Percentiles rank a stretch among this genome's conserved stretches.
These are phyloP conservation scores for Aphidius ervi DNA, from an alignment of 1,140 invertebrate species.

Conservation along the genomic window DNA sequence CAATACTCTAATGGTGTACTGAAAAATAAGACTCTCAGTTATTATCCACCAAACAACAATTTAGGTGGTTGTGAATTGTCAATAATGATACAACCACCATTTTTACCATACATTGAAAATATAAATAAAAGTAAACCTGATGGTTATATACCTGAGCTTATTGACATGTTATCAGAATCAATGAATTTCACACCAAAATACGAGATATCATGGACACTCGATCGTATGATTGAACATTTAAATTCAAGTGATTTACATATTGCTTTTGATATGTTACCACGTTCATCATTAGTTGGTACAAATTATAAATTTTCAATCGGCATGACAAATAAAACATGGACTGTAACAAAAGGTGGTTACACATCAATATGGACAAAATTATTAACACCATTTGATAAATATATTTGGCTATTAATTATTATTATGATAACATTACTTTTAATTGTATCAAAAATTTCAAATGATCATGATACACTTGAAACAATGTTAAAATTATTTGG, in stretches of 20 bases:
- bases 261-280: conserved; percentile 27
- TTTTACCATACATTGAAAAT: conserved; percentile 24
- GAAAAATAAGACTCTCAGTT: conserved; percentile 4
- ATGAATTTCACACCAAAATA: conserved; percentile 31
- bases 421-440: no score
- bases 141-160: conserved; percentile 25
- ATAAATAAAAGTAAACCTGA: conserved; percentile 19
- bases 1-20: conserved; percentile 22
- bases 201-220: conserved; percentile 18
- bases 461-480: no score
- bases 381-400: no score
- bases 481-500: no score
- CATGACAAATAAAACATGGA: no score
- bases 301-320: no score
- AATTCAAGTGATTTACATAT: conserved; percentile 27
- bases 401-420: no score
- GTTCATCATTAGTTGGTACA: neutral
- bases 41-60: conserved; percentile 21
- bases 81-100: conserved; percentile 28
- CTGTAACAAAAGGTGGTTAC: no score
- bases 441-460: no score
- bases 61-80: conserved; percentile 29
- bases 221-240: conserved; percentile 24
- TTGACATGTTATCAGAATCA: conserved; percentile 18
- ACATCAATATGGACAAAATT: no score